These are phyloP conservation scores for Leptinotarsa haldemani DNA, from an alignment of 2,888 invertebrate species.

Conservation along the genomic window DNA sequence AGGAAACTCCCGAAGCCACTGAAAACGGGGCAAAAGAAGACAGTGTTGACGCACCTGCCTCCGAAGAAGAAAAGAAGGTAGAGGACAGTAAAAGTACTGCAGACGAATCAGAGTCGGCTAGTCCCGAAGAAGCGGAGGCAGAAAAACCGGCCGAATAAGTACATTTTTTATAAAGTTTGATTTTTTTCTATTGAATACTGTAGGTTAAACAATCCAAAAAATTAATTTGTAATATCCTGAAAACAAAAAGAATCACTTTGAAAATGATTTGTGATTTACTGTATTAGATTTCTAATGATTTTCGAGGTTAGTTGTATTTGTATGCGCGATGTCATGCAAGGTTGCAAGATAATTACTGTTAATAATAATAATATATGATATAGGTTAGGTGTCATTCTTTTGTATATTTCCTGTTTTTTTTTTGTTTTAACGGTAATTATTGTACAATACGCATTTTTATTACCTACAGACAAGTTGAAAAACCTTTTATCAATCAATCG, in stretches of 20 bases:
- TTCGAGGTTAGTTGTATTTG: slow-evolving; percentile 37
- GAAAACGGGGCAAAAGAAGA: slow-evolving; percentile 64
- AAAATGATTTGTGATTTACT: slow-evolving; percentile 46
- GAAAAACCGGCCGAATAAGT: slow-evolving; percentile 62
- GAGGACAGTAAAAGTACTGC: slow-evolving; percentile 53
- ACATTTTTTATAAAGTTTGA: slow-evolving; percentile 49
- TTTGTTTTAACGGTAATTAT: slow-evolving; percentile 44
- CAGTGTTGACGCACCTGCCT: slow-evolving; percentile 58
- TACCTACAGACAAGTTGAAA: slow-evolving; percentile 45
- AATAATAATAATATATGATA: slow-evolving; percentile 44
- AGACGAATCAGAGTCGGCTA: slow-evolving; percentile 53
- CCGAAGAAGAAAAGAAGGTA: slow-evolving; percentile 58
- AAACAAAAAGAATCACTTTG: slow-evolving; percentile 41
- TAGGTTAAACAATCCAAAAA: slow-evolving; percentile 54
- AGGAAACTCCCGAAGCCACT: slow-evolving; percentile 57
- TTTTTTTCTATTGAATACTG: slow-evolving; percentile 54
- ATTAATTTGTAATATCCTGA: slow-evolving; percentile 44
- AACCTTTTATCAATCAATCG: slow-evolving; percentile 44
- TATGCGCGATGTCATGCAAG: slow-evolving; percentile 42
- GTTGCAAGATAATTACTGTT: slow-evolving; percentile 50
- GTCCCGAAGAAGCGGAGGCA: slow-evolving; percentile 56
- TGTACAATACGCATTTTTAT: slow-evolving; percentile 41
- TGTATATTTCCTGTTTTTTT: slow-evolving; percentile 47
- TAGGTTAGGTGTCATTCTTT: slow-evolving; percentile 51
- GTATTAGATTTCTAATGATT: slow-evolving; percentile 36